These are phyloP conservation scores for Macropus fuliginosus DNA, from an alignment of 2,797 vertebrate genomes.

Conservation along the genomic window DNA sequence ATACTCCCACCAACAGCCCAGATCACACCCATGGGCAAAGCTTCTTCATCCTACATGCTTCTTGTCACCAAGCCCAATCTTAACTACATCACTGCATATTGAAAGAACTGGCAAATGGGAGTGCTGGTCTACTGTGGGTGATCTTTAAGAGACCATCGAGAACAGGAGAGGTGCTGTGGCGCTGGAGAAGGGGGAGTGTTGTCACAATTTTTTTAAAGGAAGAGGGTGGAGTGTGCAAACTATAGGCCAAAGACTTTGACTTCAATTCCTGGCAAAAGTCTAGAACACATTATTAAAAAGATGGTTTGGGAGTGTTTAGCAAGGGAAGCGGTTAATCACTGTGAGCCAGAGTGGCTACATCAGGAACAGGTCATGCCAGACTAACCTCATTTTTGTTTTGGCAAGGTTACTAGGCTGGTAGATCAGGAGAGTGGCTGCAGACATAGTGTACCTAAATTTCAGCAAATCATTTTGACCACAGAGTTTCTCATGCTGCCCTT, in stretches of 20 bases:
- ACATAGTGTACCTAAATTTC: not conserved
- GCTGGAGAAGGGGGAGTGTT: not conserved
- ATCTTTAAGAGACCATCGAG: not conserved
- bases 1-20: not conserved
- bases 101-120: not conserved
- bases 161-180: not conserved
- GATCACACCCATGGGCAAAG: not conserved
- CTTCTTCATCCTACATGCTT: not conserved
- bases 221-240: not conserved
- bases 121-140: not conserved
- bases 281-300: constrained; percentile 4
- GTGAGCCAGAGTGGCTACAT: not conserved
- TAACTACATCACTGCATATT: not conserved
- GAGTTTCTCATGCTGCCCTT: not conserved
- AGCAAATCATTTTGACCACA: not conserved
- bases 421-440: not conserved
- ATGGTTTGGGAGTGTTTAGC: not conserved
- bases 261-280: constrained; percentile 4
- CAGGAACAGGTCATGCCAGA: not conserved
- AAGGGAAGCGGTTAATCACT: not conserved
- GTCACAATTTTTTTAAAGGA: not conserved
- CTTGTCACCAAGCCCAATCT: not conserved
- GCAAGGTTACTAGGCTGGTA: not conserved
- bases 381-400: not conserved
- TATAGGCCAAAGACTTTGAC: not conserved